These are phyloP conservation scores for Characodon lateralis DNA, from an alignment of 2,797 vertebrate species.

Conservation along the genomic window DNA sequence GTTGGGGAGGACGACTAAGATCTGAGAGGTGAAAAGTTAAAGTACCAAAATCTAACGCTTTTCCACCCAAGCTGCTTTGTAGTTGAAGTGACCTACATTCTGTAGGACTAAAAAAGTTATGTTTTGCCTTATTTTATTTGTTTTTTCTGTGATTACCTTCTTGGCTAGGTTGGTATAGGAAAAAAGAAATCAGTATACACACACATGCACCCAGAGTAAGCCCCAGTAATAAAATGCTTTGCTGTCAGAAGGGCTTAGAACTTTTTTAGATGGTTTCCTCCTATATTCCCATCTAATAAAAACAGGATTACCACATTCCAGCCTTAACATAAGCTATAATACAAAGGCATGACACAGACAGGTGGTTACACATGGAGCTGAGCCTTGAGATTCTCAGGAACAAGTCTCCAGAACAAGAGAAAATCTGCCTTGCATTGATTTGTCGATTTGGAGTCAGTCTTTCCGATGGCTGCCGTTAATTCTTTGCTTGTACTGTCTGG, in stretches of 20 bases:
- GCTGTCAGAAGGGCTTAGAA: slow-evolving; percentile 62
- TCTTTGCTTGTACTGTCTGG: not conserved
- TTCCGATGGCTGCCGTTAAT: not conserved
- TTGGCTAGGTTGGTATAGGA: not conserved
- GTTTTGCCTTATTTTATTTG: not conserved
- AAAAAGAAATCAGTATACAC: not conserved
- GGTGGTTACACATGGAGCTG: slow-evolving; percentile 40
- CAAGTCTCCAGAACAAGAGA: slow-evolving; percentile 30
- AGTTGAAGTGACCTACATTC: not conserved
- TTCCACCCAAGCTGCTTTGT: not conserved
- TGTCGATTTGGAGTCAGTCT: slow-evolving; percentile 23
- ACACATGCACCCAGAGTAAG: slow-evolving; percentile 14
- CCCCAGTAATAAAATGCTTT: slow-evolving; percentile 67
- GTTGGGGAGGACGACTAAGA: not conserved
- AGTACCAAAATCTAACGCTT: not conserved
- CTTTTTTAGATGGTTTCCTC: slow-evolving; percentile 67
- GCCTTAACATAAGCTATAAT: slow-evolving; percentile 42
- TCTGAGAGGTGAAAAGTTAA: not conserved
- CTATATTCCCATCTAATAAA: slow-evolving; percentile 78
- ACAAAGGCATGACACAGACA: slow-evolving; percentile 42
- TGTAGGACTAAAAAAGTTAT: not conserved
- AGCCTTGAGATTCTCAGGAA: slow-evolving; percentile 37
- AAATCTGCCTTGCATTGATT: slow-evolving; percentile 38
- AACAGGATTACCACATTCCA: slow-evolving; percentile 67
- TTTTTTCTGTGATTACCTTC: not conserved